Evolutionary conservation across 2,888 invertebrate species (phyloP), one percentile per base, ranked within the genome.

Genomic region (Dilophus febrilis): DNA sequence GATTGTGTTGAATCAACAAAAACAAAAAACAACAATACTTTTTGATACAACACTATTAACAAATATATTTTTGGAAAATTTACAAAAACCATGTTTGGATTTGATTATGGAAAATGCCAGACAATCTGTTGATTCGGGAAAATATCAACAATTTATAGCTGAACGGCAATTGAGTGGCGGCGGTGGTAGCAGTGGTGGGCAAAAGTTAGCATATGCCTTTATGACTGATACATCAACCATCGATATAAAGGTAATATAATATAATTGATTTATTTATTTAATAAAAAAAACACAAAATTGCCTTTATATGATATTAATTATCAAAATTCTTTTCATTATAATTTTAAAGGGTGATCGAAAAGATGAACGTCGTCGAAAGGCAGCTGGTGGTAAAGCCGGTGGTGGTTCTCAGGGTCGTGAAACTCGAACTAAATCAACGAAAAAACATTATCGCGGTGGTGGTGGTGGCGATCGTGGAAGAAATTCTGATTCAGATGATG

Each of bases 321-420:
- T 8, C 22, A 22, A 6, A 4, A 22, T 8, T 22, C 8, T 22
- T 22, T 6, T 4, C 8, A 22, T 22, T 8, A 22, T 12, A 28
- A 16, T 37, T 18, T 14, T 22, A 16, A 63, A 76, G 63, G 64
- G 71, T 31, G 84, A 85, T 50, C 77, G 78, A 52, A 76, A 86
- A 44, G 91, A 94, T 40, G 91, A 92, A 51, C 70, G 92, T 11
- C 71, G 88, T 42, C 85, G 85, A 54, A 91, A 88, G 57, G 90
- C 90, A 2, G 65, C 79, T 5, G 73, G 77, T 19, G 88, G 88
- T 2, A 92, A 91, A 67, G 77, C 77, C 37, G 92, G 92, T 12
- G 91, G 92, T 13, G 92, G 92, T 2, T 74, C 80, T 11, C 92
- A 92, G 59, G 94, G 94, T 1, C 70, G 94, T 30, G 94, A 95